phyloP scores from a whole-genome alignment of 1,140 invertebrate species.

The Magallana ariakensis region DNA sequence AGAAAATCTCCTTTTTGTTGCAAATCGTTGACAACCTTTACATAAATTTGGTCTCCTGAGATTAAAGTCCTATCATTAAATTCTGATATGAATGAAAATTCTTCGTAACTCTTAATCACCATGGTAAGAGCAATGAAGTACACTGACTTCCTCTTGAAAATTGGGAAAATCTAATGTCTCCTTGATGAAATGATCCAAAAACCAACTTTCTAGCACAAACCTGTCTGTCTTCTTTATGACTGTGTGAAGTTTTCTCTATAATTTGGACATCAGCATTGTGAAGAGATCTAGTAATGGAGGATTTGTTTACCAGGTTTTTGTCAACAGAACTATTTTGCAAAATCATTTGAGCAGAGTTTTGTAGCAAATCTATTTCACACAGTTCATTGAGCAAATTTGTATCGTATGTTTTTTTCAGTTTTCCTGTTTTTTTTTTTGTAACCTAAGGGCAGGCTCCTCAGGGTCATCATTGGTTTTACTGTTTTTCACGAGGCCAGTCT shows the following conservation, averaged over 20 bases:
- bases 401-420: not conserved
- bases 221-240: no score
- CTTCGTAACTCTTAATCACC: not conserved
- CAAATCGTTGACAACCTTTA: not conserved
- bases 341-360: not conserved
- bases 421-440: conserved; percentile 5
- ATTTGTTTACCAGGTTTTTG: not conserved
- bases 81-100: not conserved
- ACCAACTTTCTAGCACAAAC: not conserved
- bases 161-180: not conserved
- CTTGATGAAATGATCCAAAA: not conserved
- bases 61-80: conserved; percentile 33
- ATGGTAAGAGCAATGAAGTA: conserved; percentile 48
- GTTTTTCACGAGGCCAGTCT: not conserved
- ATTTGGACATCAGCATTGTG: not conserved
- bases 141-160: conserved; percentile 52
- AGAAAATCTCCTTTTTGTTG: not conserved
- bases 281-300: not conserved
- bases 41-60: conserved; percentile 44
- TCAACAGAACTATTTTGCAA: not conserved
- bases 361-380: not conserved
- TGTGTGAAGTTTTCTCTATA: not conserved
- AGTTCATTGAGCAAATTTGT: not conserved
- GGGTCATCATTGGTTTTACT: not conserved
- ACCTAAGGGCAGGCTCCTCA: no score